Conservation (phyloP, 2,113 vertebrate genomes). For the Corvus cornix region DNA sequence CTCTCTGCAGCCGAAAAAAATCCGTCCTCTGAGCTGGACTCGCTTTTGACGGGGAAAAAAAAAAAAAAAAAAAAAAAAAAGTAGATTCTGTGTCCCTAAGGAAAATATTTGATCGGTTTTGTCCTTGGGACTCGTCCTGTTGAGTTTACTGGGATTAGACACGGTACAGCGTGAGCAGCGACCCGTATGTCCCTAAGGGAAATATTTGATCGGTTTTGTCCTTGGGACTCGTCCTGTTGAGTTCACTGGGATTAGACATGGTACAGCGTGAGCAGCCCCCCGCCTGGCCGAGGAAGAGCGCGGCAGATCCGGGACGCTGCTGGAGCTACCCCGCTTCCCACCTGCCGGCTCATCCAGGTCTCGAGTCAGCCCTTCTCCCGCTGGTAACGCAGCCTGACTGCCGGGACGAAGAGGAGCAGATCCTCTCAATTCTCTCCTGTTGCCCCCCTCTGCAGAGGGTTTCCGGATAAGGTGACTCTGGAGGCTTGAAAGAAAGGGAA, state of each 20-base stretch:
- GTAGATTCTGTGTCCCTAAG: not conserved
- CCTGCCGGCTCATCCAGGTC: not conserved
- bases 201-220: not conserved
- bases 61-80: too few species aligned
- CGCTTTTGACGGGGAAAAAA: fast-evolving
- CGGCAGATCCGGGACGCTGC: fast-evolving
- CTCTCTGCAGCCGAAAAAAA: not conserved
- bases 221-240: not conserved
- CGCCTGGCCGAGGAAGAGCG: not conserved
- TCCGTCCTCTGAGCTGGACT: not conserved
- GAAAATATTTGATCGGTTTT: not conserved
- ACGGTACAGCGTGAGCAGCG: not conserved
- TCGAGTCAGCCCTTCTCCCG: fast-evolving
- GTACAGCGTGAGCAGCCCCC: not conserved
- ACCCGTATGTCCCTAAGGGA: not conserved
- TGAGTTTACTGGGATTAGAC: not conserved
- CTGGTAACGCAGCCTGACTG: fast-evolving
- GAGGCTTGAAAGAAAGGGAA: not conserved
- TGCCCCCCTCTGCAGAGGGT: not conserved
- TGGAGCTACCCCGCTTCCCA: not conserved
- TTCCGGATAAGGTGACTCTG: not conserved
- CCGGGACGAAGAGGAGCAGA: not conserved
- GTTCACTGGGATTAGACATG: not conserved
- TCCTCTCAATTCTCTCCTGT: not conserved
- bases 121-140: not conserved